phyloP scores from a whole-genome alignment of 2,797 vertebrate genomes.

The Falco biarmicus region DNA sequence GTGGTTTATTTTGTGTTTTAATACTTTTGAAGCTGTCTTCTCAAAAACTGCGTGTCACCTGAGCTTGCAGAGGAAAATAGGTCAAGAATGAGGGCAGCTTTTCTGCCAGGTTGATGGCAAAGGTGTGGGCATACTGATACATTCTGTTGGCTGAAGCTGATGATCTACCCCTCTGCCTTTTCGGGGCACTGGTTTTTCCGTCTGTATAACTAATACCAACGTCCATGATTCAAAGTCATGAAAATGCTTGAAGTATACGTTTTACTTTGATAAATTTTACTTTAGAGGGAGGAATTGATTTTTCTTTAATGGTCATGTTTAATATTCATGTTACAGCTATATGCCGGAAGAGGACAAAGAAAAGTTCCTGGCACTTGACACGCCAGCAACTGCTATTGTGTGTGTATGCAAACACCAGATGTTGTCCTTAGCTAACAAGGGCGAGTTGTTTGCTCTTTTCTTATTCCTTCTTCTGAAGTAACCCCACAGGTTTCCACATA shows the following conservation, averaged over 20 bases:
- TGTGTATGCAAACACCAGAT: background rate
- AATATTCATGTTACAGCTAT: background rate
- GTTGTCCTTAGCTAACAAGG: background rate
- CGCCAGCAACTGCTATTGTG: background rate
- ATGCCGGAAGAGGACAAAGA: background rate
- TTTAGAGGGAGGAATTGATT: background rate
- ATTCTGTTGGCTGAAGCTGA: background rate
- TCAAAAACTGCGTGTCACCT: background rate
- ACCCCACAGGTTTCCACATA: background rate
- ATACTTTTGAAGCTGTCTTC: background rate
- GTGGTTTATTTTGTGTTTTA: background rate
- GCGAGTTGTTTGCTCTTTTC: background rate
- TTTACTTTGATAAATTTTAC: background rate
- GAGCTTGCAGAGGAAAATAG: background rate
- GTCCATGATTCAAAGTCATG: background rate
- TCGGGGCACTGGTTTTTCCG: background rate
- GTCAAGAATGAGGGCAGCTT: background rate
- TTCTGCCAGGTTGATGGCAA: background rate
- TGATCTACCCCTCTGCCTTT: background rate
- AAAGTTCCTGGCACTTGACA: background rate
- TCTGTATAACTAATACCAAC: background rate
- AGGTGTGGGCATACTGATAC: background rate
- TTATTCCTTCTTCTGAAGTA: background rate
- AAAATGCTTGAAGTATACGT: background rate
- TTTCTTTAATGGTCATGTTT: background rate